Percentiles rank a stretch among this genome's conserved stretches.
These are phyloP conservation scores for Formica selysi DNA, from an alignment of 1,140 invertebrate species.

Conservation along the genomic window DNA sequence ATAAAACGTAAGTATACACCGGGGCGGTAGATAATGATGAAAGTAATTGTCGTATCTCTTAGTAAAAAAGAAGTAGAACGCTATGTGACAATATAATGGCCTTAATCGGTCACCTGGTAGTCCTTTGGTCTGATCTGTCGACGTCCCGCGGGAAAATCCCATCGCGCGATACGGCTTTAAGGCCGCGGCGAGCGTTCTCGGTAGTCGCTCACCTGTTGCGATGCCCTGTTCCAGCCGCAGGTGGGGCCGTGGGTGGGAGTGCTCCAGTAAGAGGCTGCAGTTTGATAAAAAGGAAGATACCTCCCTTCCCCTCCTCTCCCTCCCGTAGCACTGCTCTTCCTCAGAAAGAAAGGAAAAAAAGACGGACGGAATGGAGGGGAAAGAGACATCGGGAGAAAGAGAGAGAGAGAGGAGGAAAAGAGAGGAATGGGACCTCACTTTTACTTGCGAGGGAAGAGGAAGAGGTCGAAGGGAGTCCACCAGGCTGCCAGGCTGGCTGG, in stretches of 20 bases:
- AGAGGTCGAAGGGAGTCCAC: slow-evolving; percentile 58
- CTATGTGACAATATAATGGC: background rate
- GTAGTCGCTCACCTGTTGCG: slow-evolving; percentile 79
- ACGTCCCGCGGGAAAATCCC: slow-evolving; percentile 62
- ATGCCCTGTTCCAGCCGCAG: slow-evolving; percentile 75
- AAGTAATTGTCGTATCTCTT: slow-evolving; percentile 26
- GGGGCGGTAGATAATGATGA: background rate
- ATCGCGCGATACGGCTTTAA: slow-evolving; percentile 68
- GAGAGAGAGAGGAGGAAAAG: slow-evolving; percentile 8
- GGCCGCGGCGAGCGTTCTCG: slow-evolving; percentile 63
- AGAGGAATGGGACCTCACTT: slow-evolving; percentile 60
- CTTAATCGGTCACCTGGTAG: slow-evolving; percentile 19
- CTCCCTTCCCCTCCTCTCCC: slow-evolving; percentile 57
- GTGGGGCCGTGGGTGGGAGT: slow-evolving; percentile 84
- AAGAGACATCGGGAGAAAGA: background rate
- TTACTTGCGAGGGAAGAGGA: slow-evolving; percentile 57
- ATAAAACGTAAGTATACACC: background rate
- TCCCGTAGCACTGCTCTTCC: slow-evolving; percentile 35
- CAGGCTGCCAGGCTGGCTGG: slow-evolving; percentile 76
- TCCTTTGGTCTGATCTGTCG: background rate
- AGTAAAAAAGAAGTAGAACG: slow-evolving; percentile 12
- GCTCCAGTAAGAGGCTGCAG: slow-evolving; percentile 80
- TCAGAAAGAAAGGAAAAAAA: slow-evolving; percentile 53
- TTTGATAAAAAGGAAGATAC: slow-evolving; percentile 84
- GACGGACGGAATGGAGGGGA: background rate